Percentiles rank a stretch among this genome's conserved stretches.
Conservation (phyloP, 2,113 vertebrate genomes). For the Condylura cristata region DNA sequence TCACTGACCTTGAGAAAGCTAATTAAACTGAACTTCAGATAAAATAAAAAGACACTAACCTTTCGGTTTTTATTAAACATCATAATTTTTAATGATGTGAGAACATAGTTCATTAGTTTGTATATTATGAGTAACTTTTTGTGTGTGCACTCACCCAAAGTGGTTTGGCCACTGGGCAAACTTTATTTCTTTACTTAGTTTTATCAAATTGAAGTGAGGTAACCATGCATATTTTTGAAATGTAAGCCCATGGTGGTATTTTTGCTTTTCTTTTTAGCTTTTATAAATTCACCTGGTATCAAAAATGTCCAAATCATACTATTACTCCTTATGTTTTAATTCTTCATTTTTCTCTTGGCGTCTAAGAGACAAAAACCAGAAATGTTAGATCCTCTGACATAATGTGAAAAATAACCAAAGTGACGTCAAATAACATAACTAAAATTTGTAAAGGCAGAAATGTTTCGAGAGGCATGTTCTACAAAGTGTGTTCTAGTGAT, state of each 20-base stretch:
- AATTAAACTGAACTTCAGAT: slow-evolving; percentile 83
- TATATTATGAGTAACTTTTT: not conserved
- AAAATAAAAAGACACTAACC: slow-evolving; percentile 70
- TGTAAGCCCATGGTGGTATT: not conserved
- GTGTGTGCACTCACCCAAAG: not conserved
- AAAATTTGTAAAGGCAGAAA: not conserved
- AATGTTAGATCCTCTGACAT: not conserved
- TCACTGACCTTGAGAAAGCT: slow-evolving; percentile 81
- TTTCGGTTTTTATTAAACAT: slow-evolving; percentile 61
- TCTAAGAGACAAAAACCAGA: not conserved
- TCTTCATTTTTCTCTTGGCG: not conserved
- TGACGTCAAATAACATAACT: not conserved
- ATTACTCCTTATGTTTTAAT: not conserved
- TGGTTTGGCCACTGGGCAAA: not conserved
- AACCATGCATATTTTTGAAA: not conserved
- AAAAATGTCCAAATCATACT: not conserved
- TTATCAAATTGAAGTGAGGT: not conserved
- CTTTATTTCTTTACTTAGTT: not conserved
- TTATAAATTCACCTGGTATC: not conserved
- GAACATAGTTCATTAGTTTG: not conserved
- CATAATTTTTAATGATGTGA: slow-evolving; percentile 41
- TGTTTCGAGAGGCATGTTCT: not conserved
- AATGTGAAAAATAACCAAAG: not conserved
- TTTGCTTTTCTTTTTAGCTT: not conserved
- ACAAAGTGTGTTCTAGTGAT: not conserved